These are phyloP conservation scores for Rhinella marina DNA, from an alignment of 2,797 vertebrate species.

Conservation along the genomic window DNA sequence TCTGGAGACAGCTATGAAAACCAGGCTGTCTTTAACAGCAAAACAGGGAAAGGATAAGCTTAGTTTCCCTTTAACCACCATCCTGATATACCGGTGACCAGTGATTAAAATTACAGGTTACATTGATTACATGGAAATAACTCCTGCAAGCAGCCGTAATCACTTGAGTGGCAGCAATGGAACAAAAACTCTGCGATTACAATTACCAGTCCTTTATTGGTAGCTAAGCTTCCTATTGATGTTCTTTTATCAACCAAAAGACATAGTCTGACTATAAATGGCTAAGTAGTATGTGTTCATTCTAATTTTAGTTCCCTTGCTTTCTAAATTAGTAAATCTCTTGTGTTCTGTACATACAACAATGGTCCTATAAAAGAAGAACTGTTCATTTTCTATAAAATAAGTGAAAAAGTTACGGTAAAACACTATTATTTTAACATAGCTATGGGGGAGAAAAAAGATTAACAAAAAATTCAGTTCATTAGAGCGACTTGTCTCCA, in stretches of 20 bases:
- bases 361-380: neutral
- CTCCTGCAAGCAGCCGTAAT: slow-evolving; percentile 41
- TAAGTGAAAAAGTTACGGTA: neutral
- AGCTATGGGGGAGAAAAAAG: neutral
- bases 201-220: slow-evolving; percentile 43
- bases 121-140: slow-evolving; percentile 54
- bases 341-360: neutral
- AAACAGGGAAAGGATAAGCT: slow-evolving; percentile 15
- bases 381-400: neutral
- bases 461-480: neutral
- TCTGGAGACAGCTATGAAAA: neutral
- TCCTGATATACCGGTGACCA: slow-evolving; percentile 38
- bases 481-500: neutral
- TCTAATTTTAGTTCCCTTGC: slow-evolving; percentile 7
- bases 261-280: slow-evolving; percentile 17
- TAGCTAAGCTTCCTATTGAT: slow-evolving; percentile 19
- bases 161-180: slow-evolving; percentile 42
- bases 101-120: slow-evolving; percentile 61
- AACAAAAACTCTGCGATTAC: slow-evolving; percentile 42
- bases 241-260: slow-evolving; percentile 8
- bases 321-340: neutral
- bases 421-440: neutral
- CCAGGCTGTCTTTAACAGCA: neutral
- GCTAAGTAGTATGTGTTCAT: neutral
- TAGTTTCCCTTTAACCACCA: slow-evolving; percentile 45